A percentile compares a stretch with the other conserved stretches of the same genome.
phyloP scores from a whole-genome alignment of 2,113 vertebrate genomes.

The Gallinago media region DNA sequence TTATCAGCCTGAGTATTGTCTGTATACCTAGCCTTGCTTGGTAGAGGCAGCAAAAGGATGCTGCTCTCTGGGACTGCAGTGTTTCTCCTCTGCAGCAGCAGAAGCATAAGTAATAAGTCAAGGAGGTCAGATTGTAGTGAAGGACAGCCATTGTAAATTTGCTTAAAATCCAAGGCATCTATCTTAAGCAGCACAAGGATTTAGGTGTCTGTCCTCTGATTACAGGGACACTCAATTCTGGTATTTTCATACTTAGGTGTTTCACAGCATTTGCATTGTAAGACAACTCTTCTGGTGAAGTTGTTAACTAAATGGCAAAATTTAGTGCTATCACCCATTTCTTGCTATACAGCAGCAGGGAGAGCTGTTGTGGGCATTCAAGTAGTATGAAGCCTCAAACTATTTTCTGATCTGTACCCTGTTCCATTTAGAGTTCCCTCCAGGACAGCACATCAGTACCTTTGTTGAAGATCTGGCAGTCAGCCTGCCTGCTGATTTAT shows the following conservation, averaged over 20 bases:
- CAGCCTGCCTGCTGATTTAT: not conserved
- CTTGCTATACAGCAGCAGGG: not conserved
- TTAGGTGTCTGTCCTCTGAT: not conserved
- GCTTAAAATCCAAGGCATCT: not conserved
- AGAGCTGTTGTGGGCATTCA: not conserved
- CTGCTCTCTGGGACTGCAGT: not conserved
- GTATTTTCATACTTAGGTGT: not conserved
- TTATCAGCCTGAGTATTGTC: not conserved
- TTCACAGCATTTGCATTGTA: not conserved
- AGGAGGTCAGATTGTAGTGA: not conserved
- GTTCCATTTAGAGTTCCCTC: not conserved
- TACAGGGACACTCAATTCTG: not conserved
- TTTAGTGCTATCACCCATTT: not conserved
- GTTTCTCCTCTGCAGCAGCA: not conserved
- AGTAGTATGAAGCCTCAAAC: not conserved
- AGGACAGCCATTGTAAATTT: not conserved
- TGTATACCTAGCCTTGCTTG: not conserved
- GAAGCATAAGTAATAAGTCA: not conserved
- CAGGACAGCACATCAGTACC: not conserved
- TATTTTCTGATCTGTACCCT: not conserved
- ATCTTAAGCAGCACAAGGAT: not conserved
- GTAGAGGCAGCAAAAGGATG: not conserved
- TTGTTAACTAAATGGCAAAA: not conserved
- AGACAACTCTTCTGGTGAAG: not conserved
- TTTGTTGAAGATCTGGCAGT: not conserved